These are phyloP conservation scores for Ascaphus truei DNA, from an alignment of 2,113 vertebrate genomes.

Conservation along the genomic window DNA sequence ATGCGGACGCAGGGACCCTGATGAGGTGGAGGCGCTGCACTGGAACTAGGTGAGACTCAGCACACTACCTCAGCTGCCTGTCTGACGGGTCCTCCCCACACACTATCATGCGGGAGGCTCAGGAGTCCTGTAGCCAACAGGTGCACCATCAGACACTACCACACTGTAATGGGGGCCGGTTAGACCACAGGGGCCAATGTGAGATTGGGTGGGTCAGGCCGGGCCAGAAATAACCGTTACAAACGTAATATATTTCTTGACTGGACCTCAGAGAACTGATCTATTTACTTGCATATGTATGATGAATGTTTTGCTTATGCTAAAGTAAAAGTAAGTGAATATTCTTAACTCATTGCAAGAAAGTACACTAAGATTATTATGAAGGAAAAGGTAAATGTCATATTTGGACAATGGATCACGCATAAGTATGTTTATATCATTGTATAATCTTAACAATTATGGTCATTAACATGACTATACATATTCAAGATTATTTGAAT, in stretches of 20 bases:
- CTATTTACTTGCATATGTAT: conserved; percentile 31
- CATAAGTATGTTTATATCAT: conserved; percentile 17
- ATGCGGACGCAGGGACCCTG: too few relatives aligned
- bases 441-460: conserved; percentile 13
- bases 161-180: too few relatives aligned
- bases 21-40: too few relatives aligned
- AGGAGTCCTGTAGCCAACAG: too few relatives aligned
- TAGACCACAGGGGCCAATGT: too few relatives aligned
- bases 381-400: neutral
- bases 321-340: conserved; percentile 27
- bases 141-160: too few relatives aligned
- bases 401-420: neutral
- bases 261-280: conserved; percentile 33
- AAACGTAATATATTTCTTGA: conserved; percentile 38
- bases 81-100: too few relatives aligned
- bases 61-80: too few relatives aligned
- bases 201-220: too few relatives aligned
- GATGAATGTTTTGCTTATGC: conserved; percentile 31
- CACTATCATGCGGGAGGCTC: too few relatives aligned
- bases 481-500: conserved; percentile 26
- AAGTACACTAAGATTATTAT: neutral
- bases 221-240: too few relatives aligned
- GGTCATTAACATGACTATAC: conserved; percentile 26
- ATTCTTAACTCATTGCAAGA: conserved; percentile 3
- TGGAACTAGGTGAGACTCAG: too few relatives aligned